phyloP scores from a whole-genome alignment of 2,113 vertebrate species.

The Platycercus adscitus region DNA sequence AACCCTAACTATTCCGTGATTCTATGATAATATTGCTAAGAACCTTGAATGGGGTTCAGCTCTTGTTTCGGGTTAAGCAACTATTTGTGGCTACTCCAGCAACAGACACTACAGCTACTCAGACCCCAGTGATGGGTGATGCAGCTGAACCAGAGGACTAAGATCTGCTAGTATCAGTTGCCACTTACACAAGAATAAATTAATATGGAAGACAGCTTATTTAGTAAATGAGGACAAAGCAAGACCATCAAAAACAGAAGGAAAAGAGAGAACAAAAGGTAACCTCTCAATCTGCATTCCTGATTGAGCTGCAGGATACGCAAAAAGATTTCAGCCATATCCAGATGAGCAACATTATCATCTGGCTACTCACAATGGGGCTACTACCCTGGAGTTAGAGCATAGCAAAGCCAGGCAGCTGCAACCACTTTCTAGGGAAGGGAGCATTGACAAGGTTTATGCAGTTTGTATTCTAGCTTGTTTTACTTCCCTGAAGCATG shows the following conservation, averaged over 20 bases:
- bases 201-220: background rate
- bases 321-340: background rate
- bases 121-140: background rate
- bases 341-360: background rate
- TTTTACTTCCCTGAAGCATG: background rate
- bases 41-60: background rate
- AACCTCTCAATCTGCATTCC: rapidly evolving
- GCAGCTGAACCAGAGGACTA: background rate
- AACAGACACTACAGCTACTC: background rate
- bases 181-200: background rate
- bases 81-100: background rate
- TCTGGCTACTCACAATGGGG: background rate
- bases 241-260: background rate
- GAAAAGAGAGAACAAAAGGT: background rate
- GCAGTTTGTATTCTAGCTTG: background rate
- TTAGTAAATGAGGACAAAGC: background rate
- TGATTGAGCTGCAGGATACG: background rate
- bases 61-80: background rate
- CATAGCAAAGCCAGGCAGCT: background rate
- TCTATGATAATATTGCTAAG: background rate
- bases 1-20: too few relatives aligned
- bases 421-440: background rate
- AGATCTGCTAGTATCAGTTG: background rate
- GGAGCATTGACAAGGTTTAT: rapidly evolving
- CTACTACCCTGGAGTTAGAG: background rate